A percentile compares a stretch with the other conserved stretches of the same genome.
These are phyloP conservation scores for Triplophysa yarkandensis DNA, from an alignment of 2,797 vertebrate species.

Conservation along the genomic window DNA sequence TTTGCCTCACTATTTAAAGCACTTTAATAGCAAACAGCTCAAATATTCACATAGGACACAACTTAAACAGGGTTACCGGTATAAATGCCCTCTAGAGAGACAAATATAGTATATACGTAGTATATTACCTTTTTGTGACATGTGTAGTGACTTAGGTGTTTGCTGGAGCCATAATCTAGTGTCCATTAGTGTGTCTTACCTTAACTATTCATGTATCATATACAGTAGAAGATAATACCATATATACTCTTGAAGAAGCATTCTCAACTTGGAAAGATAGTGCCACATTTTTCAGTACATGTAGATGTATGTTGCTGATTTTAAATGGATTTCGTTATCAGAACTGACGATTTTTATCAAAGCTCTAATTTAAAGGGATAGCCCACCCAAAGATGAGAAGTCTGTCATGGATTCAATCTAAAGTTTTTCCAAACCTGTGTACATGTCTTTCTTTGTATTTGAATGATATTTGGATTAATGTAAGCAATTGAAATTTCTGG, in stretches of 20 bases:
- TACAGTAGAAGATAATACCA: neutral
- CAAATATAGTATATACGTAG: neutral
- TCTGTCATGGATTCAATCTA: no score
- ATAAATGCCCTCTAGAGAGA: neutral
- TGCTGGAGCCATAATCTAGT: neutral
- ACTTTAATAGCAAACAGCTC: constrained; percentile 7
- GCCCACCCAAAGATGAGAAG: no score
- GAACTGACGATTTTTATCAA: neutral
- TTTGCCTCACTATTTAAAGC: neutral
- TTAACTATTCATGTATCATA: neutral
- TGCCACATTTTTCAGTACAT: neutral
- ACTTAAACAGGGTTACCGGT: neutral
- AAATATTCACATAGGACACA: neutral
- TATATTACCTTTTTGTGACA: constrained; percentile 13
- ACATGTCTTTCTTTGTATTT: no score
- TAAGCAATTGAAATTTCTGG: no score
- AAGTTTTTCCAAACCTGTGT: no score
- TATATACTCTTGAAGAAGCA: neutral
- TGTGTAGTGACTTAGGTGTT: constrained; percentile 19
- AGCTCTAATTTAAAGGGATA: neutral
- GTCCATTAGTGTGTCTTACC: neutral
- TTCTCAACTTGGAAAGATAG: neutral
- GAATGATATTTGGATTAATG: no score
- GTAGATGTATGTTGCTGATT: neutral
- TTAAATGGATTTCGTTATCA: neutral